These are phyloP conservation scores for Drosophila leonis DNA, from an alignment of 2,888 invertebrate species.

Conservation along the genomic window DNA sequence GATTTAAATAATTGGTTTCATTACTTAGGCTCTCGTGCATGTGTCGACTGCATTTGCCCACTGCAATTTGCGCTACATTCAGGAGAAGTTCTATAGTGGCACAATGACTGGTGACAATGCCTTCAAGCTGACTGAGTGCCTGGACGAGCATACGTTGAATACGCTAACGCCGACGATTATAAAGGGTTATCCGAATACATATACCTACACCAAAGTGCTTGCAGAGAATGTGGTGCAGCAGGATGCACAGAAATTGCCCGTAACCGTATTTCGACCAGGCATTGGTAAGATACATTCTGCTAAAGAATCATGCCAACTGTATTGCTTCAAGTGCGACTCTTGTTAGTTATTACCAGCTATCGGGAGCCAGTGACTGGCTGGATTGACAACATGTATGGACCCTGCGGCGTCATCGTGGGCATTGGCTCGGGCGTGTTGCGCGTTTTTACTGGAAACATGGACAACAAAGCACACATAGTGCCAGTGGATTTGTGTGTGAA, in stretches of 20 bases:
- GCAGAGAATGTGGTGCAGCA: slow-evolving; percentile 88
- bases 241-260: slow-evolving; percentile 88
- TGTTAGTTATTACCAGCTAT: slow-evolving; percentile 86
- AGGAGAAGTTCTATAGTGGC: slow-evolving; percentile 85
- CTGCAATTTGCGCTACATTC: slow-evolving; percentile 86
- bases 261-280: slow-evolving; percentile 90
- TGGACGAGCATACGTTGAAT: slow-evolving; percentile 85
- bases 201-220: slow-evolving; percentile 91
- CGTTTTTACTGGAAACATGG: slow-evolving; percentile 83
- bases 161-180: slow-evolving; percentile 83
- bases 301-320: neutral
- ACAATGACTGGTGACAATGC: slow-evolving; percentile 85
- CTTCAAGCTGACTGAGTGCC: slow-evolving; percentile 83
- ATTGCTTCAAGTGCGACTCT: neutral
- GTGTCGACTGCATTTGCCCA: slow-evolving; percentile 91
- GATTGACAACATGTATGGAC: slow-evolving; percentile 91
- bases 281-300: slow-evolving; percentile 86
- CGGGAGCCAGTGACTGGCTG: slow-evolving; percentile 88
- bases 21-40: slow-evolving; percentile 86
- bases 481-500: slow-evolving; percentile 86
- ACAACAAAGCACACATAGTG: slow-evolving; percentile 85
- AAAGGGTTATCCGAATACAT: slow-evolving; percentile 88
- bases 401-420: slow-evolving; percentile 86
- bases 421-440: slow-evolving; percentile 89
- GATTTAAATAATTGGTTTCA: neutral